Evolutionary conservation across 2,113 vertebrate genomes (phyloP).

Genomic region (Alces alces): DNA sequence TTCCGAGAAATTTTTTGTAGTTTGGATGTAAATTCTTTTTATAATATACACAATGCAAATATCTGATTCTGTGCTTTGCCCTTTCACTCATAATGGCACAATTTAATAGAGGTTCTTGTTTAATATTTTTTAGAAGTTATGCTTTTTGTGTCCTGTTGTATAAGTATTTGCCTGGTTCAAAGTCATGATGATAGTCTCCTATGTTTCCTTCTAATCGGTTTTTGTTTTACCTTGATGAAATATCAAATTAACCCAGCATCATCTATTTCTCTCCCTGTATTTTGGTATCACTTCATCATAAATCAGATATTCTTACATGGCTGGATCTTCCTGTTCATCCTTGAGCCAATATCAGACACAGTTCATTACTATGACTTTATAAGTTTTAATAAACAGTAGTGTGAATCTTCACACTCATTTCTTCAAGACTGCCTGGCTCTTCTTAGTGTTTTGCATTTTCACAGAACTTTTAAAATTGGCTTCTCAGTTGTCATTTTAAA

Average conservation of each 20-base stretch:
- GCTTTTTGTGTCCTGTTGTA: neutral
- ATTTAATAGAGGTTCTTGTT: neutral
- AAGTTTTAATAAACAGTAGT: neutral
- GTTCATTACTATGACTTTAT: neutral
- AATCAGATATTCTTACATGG: neutral
- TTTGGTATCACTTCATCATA: neutral
- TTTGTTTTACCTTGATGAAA: neutral
- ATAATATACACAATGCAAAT: neutral
- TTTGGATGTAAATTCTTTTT: neutral
- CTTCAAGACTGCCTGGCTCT: neutral
- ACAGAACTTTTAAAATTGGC: neutral
- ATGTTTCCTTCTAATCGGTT: neutral
- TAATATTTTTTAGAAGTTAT: neutral
- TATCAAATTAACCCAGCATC: neutral
- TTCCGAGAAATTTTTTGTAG: neutral
- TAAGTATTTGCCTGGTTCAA: neutral
- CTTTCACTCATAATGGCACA: neutral
- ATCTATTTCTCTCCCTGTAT: neutral
- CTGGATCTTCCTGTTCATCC: neutral
- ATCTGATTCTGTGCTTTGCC: neutral
- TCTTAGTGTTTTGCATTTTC: neutral
- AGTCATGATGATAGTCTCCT: neutral
- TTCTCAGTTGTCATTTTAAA: neutral
- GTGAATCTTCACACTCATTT: neutral
- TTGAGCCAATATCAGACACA: neutral